These are phyloP conservation scores for Amphiprion clarkii DNA, from an alignment of 2,797 vertebrate genomes.

Conservation along the genomic window DNA sequence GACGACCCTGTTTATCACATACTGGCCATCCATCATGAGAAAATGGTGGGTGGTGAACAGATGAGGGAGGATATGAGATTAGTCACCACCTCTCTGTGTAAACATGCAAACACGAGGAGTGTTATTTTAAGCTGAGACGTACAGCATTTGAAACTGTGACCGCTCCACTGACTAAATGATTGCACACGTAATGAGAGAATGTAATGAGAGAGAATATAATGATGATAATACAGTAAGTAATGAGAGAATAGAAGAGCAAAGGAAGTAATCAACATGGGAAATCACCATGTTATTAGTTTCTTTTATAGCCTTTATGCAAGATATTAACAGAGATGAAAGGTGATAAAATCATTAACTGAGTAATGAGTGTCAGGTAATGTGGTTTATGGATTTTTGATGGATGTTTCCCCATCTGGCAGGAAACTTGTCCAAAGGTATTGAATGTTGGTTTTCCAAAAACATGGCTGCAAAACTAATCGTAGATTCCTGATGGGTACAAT, in stretches of 20 bases:
- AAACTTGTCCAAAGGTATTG: constrained; percentile 49
- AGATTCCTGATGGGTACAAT: constrained; percentile 6
- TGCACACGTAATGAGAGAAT: constrained; percentile 64
- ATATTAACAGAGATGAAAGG: constrained; percentile 72
- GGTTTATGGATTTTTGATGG: constrained; percentile 77
- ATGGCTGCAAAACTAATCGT: constrained; percentile 1
- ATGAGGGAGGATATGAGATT: constrained; percentile 68
- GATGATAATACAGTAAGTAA: constrained; percentile 76
- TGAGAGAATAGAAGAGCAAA: constrained; percentile 69
- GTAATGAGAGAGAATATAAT: constrained; percentile 72
- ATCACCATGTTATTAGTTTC: constrained; percentile 75
- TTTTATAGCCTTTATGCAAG: constrained; percentile 72
- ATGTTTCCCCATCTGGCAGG: constrained; percentile 55
- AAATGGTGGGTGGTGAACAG: constrained; percentile 67
- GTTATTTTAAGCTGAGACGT: constrained; percentile 56
- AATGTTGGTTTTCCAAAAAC: constrained; percentile 45
- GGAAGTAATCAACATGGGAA: constrained; percentile 72
- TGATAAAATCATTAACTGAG: constrained; percentile 71
- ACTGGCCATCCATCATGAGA: constrained; percentile 65
- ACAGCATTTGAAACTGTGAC: constrained; percentile 50
- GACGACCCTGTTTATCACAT: constrained; percentile 50
- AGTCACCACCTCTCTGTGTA: constrained; percentile 61
- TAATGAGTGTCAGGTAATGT: constrained; percentile 72
- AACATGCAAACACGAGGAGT: constrained; percentile 60
- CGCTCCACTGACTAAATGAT: constrained; percentile 60